These are phyloP conservation scores for Acanthopagrus latus DNA, from an alignment of 2,797 vertebrate genomes.

Conservation along the genomic window DNA sequence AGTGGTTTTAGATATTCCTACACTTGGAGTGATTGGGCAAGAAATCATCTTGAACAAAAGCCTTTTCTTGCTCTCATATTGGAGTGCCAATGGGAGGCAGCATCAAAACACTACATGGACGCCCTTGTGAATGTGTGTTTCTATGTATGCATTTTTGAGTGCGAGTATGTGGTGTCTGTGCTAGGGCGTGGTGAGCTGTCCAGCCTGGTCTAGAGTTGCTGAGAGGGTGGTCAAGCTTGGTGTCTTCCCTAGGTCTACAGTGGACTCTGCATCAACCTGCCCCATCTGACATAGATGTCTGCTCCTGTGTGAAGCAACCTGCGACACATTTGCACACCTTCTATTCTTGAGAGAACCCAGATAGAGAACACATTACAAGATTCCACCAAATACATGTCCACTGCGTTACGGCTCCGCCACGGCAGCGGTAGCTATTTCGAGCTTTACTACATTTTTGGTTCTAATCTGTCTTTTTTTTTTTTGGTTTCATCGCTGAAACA, in stretches of 20 bases:
- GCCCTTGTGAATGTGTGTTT: neutral
- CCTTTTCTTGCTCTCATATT: conserved; percentile 51
- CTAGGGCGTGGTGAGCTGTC: conserved; percentile 48
- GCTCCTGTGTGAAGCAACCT: conserved; percentile 27
- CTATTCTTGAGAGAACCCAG: neutral
- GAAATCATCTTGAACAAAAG: conserved; percentile 72
- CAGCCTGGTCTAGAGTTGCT: conserved; percentile 59
- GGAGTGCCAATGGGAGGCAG: conserved; percentile 26
- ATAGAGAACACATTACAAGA: no score
- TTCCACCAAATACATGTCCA: no score
- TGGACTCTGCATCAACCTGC: conserved; percentile 23
- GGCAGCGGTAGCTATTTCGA: no score
- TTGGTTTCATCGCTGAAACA: no score
- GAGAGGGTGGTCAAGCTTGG: no score
- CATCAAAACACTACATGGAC: conserved; percentile 27
- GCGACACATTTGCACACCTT: neutral
- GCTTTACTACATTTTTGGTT: no score
- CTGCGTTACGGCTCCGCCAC: no score
- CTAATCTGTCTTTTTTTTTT: no score
- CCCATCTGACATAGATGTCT: conserved; percentile 54
- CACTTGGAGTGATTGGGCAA: conserved; percentile 63
- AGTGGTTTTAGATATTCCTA: conserved; percentile 71
- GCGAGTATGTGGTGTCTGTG: conserved; percentile 35
- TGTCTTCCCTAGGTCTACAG: no score
- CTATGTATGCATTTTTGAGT: conserved; percentile 18